These are phyloP conservation scores for Poeciliopsis gracilis DNA, from an alignment of 2,797 vertebrate genomes.

Conservation along the genomic window DNA sequence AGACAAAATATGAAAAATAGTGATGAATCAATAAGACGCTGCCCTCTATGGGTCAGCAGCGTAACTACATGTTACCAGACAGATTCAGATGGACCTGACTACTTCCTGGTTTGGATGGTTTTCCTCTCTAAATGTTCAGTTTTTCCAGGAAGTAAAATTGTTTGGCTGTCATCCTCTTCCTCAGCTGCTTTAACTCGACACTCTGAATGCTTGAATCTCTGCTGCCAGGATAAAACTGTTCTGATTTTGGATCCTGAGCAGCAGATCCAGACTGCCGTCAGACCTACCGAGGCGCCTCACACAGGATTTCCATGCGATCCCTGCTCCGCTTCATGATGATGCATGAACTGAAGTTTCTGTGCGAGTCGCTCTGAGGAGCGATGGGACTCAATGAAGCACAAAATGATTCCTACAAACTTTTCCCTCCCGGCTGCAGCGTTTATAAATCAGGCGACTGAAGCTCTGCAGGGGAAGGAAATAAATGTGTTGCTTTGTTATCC, in stretches of 20 bases:
- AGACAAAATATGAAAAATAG: not conserved
- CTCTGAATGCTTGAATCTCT: not conserved
- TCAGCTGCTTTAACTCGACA: not conserved
- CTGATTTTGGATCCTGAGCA: not conserved
- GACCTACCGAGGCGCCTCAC: not conserved
- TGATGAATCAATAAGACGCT: not conserved
- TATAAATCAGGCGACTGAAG: not conserved
- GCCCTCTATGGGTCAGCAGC: slow-evolving; percentile 54
- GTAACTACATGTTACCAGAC: slow-evolving; percentile 37
- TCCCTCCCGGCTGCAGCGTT: slow-evolving; percentile 9
- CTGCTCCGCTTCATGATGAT: not conserved
- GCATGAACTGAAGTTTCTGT: not conserved
- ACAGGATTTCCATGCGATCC: not conserved
- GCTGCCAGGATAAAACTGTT: not conserved
- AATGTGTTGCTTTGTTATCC: slow-evolving; percentile 5
- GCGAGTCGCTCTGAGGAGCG: not conserved
- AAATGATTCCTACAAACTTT: not conserved
- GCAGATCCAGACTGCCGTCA: not conserved
- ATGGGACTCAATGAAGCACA: not conserved
- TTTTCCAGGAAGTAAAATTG: not conserved
- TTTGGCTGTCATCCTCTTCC: not conserved
- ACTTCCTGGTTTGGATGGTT: not conserved
- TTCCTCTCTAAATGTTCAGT: not conserved
- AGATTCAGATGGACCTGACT: slow-evolving; percentile 11
- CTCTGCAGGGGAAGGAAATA: not conserved